Percentiles rank a stretch among this genome's conserved stretches.
Evolutionary conservation across 2,888 invertebrate genomes (phyloP).

Genomic region (Tethea ocularis): DNA sequence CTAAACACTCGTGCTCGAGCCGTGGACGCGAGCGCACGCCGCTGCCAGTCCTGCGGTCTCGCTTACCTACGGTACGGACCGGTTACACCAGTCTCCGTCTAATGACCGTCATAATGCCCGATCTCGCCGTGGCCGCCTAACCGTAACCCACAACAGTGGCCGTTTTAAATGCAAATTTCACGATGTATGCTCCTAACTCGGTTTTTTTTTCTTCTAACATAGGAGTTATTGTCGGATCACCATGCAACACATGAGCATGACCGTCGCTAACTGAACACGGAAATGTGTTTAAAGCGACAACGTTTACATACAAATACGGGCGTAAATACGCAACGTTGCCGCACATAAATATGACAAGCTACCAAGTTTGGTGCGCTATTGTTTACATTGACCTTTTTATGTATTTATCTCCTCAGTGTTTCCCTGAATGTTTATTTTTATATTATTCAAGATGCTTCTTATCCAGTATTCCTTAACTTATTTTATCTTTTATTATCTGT

Average conservation of each 20-base stretch:
- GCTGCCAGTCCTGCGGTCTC: slow-evolving; percentile 18
- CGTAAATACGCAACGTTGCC: slow-evolving; percentile 18
- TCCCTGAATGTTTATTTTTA: slow-evolving; percentile 9
- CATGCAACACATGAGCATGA: not conserved
- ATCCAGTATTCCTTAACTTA: not conserved
- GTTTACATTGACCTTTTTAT: slow-evolving; percentile 13
- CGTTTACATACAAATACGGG: slow-evolving; percentile 21
- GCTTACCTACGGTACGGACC: slow-evolving; percentile 20
- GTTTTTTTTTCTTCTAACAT: slow-evolving; percentile 18
- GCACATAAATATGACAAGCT: slow-evolving; percentile 18
- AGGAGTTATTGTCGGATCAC: not conserved
- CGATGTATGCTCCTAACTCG: slow-evolving; percentile 34
- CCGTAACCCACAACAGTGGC: slow-evolving; percentile 43
- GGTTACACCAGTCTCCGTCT: slow-evolving; percentile 18
- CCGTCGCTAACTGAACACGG: slow-evolving; percentile 17
- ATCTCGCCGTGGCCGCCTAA: slow-evolving; percentile 34
- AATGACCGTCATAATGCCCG: slow-evolving; percentile 26
- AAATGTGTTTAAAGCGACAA: slow-evolving; percentile 21
- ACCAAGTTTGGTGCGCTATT: slow-evolving; percentile 20
- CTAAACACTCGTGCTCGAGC: slow-evolving; percentile 48
- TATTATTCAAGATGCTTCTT: not conserved
- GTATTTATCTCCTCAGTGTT: slow-evolving; percentile 13
- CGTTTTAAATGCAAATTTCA: slow-evolving; percentile 48
- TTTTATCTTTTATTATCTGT: not conserved
- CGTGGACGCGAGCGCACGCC: slow-evolving; percentile 29